phyloP scores from a whole-genome alignment of 2,797 vertebrate species.

The Clarias pachynema region DNA sequence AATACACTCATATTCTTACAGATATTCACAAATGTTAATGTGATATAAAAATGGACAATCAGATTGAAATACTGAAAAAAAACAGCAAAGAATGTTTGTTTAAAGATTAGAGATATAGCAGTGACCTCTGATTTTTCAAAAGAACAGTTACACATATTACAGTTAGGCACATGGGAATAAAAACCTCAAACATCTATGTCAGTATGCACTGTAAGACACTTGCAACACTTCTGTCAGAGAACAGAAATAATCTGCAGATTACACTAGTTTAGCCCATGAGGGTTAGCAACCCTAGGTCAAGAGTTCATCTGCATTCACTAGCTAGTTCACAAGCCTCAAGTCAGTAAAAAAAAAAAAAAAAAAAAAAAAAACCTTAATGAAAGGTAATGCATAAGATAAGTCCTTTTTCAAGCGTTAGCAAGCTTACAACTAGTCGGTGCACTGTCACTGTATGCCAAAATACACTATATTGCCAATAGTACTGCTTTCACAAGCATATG shows the following conservation, averaged over 20 bases:
- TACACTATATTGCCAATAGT: too few relatives aligned
- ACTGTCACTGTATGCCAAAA: neutral
- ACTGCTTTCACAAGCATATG: too few relatives aligned
- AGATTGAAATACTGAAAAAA: neutral
- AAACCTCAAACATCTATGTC: neutral
- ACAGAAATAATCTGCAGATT: neutral
- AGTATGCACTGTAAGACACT: neutral
- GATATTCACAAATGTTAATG: neutral
- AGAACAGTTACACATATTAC: neutral
- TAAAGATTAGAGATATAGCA: neutral
- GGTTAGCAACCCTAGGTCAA: neutral
- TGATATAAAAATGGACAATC: neutral
- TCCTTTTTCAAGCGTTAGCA: neutral
- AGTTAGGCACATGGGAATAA: neutral
- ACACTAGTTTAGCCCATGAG: neutral
- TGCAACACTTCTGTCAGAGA: neutral
- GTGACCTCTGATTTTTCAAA: neutral
- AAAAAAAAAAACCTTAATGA: neutral
- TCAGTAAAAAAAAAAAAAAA: slow-evolving; percentile 11
- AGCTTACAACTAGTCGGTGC: neutral
- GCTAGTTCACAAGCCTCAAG: neutral
- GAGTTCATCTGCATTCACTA: neutral
- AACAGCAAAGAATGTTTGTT: neutral
- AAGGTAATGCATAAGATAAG: neutral
- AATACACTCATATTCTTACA: neutral